Base-by-base conservation (phyloP, 1,140 invertebrate genomes). In the Tetranychus cinnabarinus region DNA sequence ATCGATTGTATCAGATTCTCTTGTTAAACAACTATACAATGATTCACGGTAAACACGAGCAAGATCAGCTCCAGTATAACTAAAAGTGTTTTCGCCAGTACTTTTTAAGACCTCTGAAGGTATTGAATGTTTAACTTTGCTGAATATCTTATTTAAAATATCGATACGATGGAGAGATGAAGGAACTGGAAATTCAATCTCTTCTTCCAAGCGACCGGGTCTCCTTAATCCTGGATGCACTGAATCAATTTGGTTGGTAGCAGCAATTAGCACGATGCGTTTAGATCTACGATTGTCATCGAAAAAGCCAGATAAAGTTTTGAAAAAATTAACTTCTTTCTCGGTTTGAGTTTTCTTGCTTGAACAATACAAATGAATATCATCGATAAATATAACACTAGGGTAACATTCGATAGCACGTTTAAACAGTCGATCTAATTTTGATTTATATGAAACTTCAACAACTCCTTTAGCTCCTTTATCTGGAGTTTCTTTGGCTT, bases 21-120 rank as follows among this genome's bases (percentile, higher is more conserved):
- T 60, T 3, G 4, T 31, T 4, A 13, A 6, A 59, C 46, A 56
- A 13, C 33, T 34, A 15, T 82, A 71, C 35, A 76, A 72, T n/a
- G 84, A 82, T 65, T 82, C 77, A 12, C 81, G 81, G 64, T 82
- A 82, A 4, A 92, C 69, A 63, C 80, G 80, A 1, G 79, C 75
- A 39, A 95, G 73, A 77, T 95, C 88, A 13, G 85, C 84, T 3
- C 84, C 87, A 12, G 92, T 86, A 77, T 82, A 93, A 3, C 88
- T 88, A 73, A 92, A 87, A 35, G 85, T 82, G 52, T 76, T 72
- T 58, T 79, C 76, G 4, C 84, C 78, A 55, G 93, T 76, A 12
- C 75, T 65, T 60, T 75, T 70, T 2, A 88, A 69, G 34, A 83
- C 77, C 31, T 77, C 66, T 1, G 72, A 67, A 13, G 66, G 74